Conservation (phyloP, 2,113 vertebrate species). For the Turdus rufiventris region DNA sequence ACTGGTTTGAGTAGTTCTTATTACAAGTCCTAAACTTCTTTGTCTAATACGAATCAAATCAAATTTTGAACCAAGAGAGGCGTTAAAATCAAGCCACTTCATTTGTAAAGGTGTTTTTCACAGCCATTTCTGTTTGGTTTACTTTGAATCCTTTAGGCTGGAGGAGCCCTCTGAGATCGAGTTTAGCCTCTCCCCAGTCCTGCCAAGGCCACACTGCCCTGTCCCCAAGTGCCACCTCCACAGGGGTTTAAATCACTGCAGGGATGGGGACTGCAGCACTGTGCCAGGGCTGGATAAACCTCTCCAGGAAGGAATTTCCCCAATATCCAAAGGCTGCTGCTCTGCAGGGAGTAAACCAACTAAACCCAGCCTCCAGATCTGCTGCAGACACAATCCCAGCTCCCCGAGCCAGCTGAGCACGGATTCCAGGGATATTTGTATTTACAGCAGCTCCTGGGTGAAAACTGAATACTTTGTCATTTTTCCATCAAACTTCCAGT, state of each 20-base stretch:
- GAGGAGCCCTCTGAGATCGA: fast-evolving
- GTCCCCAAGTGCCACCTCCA: background rate
- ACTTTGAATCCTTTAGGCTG: background rate
- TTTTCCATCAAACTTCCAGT: background rate
- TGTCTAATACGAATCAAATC: background rate
- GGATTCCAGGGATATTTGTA: background rate
- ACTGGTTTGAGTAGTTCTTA: background rate
- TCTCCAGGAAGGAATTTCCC: fast-evolving
- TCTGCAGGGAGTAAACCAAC: background rate
- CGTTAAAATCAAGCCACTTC: background rate
- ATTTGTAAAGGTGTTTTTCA: background rate
- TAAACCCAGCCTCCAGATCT: background rate
- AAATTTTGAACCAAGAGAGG: background rate
- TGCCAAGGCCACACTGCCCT: background rate
- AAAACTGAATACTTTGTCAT: background rate
- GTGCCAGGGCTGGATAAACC: background rate
- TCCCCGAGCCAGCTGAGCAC: background rate
- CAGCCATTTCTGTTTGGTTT: background rate
- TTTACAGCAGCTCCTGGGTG: background rate
- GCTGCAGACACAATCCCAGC: background rate
- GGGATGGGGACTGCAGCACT: background rate
- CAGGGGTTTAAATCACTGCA: fast-evolving
- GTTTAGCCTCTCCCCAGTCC: background rate
- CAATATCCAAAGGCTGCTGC: fast-evolving
- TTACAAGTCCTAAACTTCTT: background rate